phyloP scores from a whole-genome alignment of 1,140 invertebrate genomes.

The Palaemon carinicauda region DNA sequence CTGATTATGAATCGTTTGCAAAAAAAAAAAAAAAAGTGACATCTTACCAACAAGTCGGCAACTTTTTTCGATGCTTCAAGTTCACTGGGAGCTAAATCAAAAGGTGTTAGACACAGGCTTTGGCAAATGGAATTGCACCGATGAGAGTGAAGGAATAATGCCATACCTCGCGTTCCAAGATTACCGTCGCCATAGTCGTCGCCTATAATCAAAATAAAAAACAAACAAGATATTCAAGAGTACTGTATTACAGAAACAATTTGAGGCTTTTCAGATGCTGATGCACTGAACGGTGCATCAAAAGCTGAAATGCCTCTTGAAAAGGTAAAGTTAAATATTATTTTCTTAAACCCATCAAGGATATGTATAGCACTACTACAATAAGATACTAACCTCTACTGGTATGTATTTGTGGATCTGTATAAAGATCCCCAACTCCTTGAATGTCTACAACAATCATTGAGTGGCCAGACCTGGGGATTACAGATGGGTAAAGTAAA shows the following conservation, averaged over 20 bases:
- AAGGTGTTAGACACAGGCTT: conserved; percentile 67
- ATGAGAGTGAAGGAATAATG: conserved; percentile 72
- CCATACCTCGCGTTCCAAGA: conserved; percentile 71
- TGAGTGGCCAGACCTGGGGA: conserved; percentile 68
- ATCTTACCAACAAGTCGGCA: conserved; percentile 23
- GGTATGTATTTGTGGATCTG: conserved; percentile 73
- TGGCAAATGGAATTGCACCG: conserved; percentile 71
- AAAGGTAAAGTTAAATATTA: too few relatives aligned
- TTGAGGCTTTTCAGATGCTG: background rate
- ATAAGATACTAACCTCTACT: conserved; percentile 62
- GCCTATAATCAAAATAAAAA: conserved; percentile 60
- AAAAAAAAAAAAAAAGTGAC: too few relatives aligned
- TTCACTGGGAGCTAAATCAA: conserved; percentile 69
- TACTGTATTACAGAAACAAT: background rate
- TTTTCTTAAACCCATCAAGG: too few relatives aligned
- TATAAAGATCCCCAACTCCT: conserved; percentile 74
- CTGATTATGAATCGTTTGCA: too few relatives aligned
- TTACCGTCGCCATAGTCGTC: conserved; percentile 71
- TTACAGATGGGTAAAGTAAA: background rate
- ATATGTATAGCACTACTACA: background rate
- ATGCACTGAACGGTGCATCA: too few relatives aligned
- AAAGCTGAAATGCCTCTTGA: too few relatives aligned
- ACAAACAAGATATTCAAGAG: background rate
- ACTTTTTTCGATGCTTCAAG: conserved; percentile 26
- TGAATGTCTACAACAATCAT: conserved; percentile 74